Conservation (phyloP, 2,113 vertebrate species). For the Periophthalmodon schlosseri region DNA sequence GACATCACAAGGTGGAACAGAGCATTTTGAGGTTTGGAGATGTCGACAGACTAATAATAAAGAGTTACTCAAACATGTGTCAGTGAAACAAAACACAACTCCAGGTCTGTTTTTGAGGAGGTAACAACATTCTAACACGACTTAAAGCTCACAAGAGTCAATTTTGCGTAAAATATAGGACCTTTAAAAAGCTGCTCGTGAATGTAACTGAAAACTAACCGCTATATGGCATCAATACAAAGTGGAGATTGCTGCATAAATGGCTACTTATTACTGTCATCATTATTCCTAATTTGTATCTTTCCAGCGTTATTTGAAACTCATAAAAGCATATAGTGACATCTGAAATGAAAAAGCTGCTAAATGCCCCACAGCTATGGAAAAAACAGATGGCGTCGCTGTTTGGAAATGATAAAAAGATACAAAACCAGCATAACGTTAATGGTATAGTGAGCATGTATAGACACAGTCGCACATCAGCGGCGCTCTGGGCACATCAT, state of each 20-base stretch:
- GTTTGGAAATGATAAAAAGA: constrained; percentile 35
- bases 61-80: too few species aligned
- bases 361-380: constrained; percentile 37
- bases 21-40: too few species aligned
- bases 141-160: too few species aligned
- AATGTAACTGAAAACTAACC: neutral
- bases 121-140: too few species aligned
- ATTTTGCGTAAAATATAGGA: too few species aligned
- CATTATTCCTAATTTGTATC: neutral
- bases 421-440: constrained; percentile 7
- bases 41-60: too few species aligned
- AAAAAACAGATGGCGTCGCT: constrained; percentile 49
- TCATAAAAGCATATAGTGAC: neutral
- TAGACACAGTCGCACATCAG: neutral
- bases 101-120: too few species aligned
- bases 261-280: neutral
- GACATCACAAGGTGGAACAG: too few species aligned
- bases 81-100: too few species aligned
- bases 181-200: too few species aligned
- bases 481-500: constrained; percentile 2
- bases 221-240: neutral
- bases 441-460: constrained; percentile 21
- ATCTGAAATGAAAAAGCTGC: neutral
- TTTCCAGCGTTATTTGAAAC: neutral
- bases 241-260: neutral